These are phyloP conservation scores for Holothuria scabra DNA, from an alignment of 53 echinoderm and acorn worm genomes.

Conservation along the genomic window DNA sequence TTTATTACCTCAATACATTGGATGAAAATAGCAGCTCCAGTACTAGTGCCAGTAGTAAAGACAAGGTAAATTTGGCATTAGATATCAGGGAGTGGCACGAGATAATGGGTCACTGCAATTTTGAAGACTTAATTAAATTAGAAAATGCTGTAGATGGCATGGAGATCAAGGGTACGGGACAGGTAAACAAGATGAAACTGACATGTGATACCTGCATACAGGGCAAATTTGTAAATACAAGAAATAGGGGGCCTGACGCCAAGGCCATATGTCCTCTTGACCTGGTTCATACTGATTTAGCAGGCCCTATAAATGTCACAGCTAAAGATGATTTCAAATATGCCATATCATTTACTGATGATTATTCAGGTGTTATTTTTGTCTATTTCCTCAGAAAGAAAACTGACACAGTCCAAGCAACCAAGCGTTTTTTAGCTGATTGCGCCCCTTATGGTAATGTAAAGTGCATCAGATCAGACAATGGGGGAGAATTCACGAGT, in stretches of 20 bases:
- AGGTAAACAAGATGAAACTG: background rate
- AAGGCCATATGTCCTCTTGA: background rate
- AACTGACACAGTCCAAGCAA: too few species aligned
- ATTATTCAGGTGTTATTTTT: too few species aligned
- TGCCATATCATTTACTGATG: too few species aligned
- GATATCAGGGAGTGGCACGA: conserved; percentile 21
- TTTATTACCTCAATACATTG: background rate
- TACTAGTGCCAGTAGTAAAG: background rate
- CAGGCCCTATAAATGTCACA: too few species aligned
- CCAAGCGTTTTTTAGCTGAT: too few species aligned
- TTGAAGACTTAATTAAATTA: conserved; percentile 12
- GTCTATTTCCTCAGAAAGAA: too few species aligned
- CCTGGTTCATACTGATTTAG: too few species aligned
- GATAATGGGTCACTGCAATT: conserved; percentile 22
- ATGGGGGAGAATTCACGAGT: too few species aligned
- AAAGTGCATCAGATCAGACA: background rate
- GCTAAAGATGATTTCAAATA: too few species aligned
- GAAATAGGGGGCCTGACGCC: background rate
- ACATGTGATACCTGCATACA: background rate
- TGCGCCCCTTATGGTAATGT: background rate
- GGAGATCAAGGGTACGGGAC: background rate
- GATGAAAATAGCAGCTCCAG: background rate
- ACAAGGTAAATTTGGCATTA: background rate
- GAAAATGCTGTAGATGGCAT: background rate
- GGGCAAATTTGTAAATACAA: conserved; percentile 14